These are phyloP conservation scores for Crotophaga sulcirostris DNA, from an alignment of 2,113 vertebrate genomes.

Conservation along the genomic window DNA sequence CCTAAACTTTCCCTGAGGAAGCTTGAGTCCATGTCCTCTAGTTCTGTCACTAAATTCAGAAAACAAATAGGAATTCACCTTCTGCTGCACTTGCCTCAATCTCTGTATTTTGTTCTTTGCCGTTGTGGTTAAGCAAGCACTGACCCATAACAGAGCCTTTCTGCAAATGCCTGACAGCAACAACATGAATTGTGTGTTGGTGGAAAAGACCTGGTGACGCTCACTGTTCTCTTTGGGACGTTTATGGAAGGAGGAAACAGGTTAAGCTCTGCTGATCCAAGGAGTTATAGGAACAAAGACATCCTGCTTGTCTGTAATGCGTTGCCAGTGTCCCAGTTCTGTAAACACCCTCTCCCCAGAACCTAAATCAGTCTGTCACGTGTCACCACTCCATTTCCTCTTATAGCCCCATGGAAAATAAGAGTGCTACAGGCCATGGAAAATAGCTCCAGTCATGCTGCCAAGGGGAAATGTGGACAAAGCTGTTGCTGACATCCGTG, in stretches of 20 bases:
- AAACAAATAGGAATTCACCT: background rate
- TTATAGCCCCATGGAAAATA: background rate
- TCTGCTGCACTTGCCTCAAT: background rate
- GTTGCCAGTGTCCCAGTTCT: background rate
- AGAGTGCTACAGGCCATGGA: background rate
- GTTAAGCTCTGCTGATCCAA: slow-evolving; percentile 55
- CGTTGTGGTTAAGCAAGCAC: too few species aligned
- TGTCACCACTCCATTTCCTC: background rate
- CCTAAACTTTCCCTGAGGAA: too few species aligned
- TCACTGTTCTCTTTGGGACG: background rate
- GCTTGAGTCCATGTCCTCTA: too few species aligned
- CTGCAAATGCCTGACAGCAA: background rate
- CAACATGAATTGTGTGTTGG: background rate
- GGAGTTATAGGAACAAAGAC: slow-evolving; percentile 28
- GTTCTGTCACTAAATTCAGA: too few species aligned
- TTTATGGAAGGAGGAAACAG: slow-evolving; percentile 25
- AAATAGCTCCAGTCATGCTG: background rate
- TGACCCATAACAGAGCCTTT: background rate
- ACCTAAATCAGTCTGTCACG: slow-evolving; percentile 34
- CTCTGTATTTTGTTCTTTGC: background rate
- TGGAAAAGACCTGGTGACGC: background rate
- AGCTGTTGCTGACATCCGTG: background rate
- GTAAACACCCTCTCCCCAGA: slow-evolving; percentile 29
- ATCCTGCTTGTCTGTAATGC: background rate
- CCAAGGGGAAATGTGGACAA: background rate